These are phyloP conservation scores for Cynopterus sphinx DNA, from an alignment of 2,797 vertebrate genomes.

Conservation along the genomic window DNA sequence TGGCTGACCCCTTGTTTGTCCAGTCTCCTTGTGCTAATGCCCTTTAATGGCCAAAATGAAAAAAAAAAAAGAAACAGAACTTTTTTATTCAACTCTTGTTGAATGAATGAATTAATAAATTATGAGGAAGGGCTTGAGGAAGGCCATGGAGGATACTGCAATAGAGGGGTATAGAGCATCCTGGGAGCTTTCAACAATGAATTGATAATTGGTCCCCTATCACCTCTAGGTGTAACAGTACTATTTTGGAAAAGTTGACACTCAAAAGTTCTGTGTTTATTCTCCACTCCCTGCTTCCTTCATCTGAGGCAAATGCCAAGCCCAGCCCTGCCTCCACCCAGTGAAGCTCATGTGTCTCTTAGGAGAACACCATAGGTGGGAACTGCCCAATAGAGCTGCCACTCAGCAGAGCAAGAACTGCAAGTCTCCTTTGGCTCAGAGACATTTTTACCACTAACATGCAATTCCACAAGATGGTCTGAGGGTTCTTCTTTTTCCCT, in stretches of 20 bases:
- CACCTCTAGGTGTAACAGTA: not conserved
- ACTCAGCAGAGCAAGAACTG: not conserved
- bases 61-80: not conserved
- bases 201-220: not conserved
- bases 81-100: not conserved
- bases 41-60: not conserved
- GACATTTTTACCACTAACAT: conserved; percentile 55
- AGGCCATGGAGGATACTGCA: not conserved
- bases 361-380: not conserved
- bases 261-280: not conserved
- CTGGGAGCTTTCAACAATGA: not conserved
- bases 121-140: not conserved
- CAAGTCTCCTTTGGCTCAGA: conserved; percentile 42
- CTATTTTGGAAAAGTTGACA: not conserved
- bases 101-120: not conserved
- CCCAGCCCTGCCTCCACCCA: not conserved
- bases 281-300: not conserved
- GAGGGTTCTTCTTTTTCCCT: not conserved
- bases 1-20: not conserved
- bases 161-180: not conserved
- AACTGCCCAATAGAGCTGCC: not conserved
- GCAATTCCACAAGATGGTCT: not conserved
- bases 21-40: not conserved
- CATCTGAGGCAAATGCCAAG: not conserved
- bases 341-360: not conserved